Evolutionary conservation across 2,888 invertebrate species (phyloP), one percentile per base, ranked within the genome.

Genomic region (Monopis laevigella): DNA sequence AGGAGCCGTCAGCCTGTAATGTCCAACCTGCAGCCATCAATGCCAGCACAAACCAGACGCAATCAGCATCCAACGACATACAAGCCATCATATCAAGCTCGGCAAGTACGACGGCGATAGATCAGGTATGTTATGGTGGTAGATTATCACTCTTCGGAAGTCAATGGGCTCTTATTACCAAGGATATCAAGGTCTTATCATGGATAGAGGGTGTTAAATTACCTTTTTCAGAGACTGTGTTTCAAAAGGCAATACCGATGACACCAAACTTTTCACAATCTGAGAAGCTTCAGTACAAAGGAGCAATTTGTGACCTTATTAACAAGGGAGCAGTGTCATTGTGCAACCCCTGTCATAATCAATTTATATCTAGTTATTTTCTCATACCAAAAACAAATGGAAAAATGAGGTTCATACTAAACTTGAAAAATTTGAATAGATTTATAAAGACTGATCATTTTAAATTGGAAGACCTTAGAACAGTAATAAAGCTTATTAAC

Each of bases 91-190:
- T n/a, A n/a, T n/a, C n/a, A n/a, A n/a, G n/a, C n/a, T n/a, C n/a
- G n/a, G n/a, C n/a, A n/a, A n/a, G n/a, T n/a, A n/a, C n/a, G n/a
- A 27, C 44, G 43, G 26, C 38, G 16, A 13, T 45, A 40, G 21
- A 34, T 6, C 19, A 26, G 44, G 43, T 44, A 41, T 29, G 7
- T 11, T 32, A 45, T 38, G 45, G 46, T n/a, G 48, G 46, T 34
- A 18, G 43, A 24, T 19, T 50, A 28, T 26, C 45, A 2, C 2
- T 14, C 5, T 47, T 42, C 36, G 17, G 39, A n/a, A 2, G 41
- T 7, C 44, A 46, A 24, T 50, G 50, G 50, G 32, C 43, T 6
- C 39, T 32, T 2, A 46, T 47, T 3, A 48, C 48, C 13, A 12
- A 40, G 7, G 48, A 50, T 12, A 17, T 11, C 5, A 35, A 21